Evolutionary conservation across 2,888 invertebrate genomes (phyloP), one percentile per base, ranked within the genome.

Genomic region (Aleiodes testaceus): DNA sequence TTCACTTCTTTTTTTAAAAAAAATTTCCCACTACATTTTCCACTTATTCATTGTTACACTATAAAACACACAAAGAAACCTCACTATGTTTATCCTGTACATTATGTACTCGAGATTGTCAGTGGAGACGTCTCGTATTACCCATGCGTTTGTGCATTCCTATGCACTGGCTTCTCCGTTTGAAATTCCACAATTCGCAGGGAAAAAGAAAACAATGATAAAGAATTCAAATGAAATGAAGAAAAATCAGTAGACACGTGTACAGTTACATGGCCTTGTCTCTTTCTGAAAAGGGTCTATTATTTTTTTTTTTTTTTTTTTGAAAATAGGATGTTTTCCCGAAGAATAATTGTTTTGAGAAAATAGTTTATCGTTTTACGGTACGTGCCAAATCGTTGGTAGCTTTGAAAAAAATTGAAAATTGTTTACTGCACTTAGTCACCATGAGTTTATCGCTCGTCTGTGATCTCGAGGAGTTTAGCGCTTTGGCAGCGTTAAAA

Each of bases 41-140:
- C 11, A 9, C 36, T 7, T 36, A 36, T 36, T 36, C 50, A 50
- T 50, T 50, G 50, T 50, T 16, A 50, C 7, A 7, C 50, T 18
- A 50, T 50, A 11, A 36, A 36, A 36, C 11, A 36, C 36, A 9
- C 36, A 36, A 36, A 36, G 36, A 36, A 36, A 36, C 36, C 36
- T 36, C 36, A 36, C 36, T 18, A 18, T 50, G 50, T 50, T 50
- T 50, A 50, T 20, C 18, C 50, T 20, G 7, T 36, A 18, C 50
- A 18, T 50, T 18, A 50, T 50, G 50, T 18, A 16, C 50, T 50
- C 50, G 36, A 36, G 36, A 36, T 36, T 49, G 49, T 49, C 14
- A 20, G 50, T 16, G 7, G 50, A 50, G 11, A 20, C 49, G 50
- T 50, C 50, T 50, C 50, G 50, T 50, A 18, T 50, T 50, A 50